Conservation (phyloP, 2,888 invertebrate species). For the Xestia rhomboidea region DNA sequence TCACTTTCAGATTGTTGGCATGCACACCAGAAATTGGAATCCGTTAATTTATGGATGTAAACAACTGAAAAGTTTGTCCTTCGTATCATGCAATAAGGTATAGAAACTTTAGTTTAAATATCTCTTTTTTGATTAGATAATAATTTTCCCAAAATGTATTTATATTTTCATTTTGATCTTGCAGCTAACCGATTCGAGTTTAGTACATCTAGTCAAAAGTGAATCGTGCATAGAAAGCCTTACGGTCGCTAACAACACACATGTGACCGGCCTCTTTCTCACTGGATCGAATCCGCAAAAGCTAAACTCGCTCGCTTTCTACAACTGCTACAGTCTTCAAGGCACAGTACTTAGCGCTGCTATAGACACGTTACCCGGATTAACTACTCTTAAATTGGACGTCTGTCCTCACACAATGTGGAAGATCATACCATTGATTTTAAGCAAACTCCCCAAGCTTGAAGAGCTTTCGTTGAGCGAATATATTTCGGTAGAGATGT, state of each 20-base stretch:
- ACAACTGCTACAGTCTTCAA: constrained; percentile 86
- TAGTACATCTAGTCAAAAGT: constrained; percentile 82
- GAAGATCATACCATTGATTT: constrained; percentile 83
- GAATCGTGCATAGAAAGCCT: constrained; percentile 82
- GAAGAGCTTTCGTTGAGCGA: constrained; percentile 84
- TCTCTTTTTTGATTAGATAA: not conserved
- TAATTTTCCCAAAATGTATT: not conserved
- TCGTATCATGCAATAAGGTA: constrained; percentile 88
- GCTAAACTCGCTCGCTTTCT: constrained; percentile 80
- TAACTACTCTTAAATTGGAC: constrained; percentile 82
- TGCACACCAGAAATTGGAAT: constrained; percentile 89
- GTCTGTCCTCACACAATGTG: constrained; percentile 82
- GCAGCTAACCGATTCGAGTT: constrained; percentile 85
- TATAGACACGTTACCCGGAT: constrained; percentile 76
- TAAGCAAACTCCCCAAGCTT: constrained; percentile 80
- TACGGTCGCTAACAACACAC: constrained; percentile 83
- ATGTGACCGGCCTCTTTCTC: constrained; percentile 85
- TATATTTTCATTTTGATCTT: constrained; percentile 54
- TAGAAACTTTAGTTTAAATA: constrained; percentile 22
- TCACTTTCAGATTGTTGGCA: constrained; percentile 82
- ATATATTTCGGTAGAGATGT: constrained; percentile 76
- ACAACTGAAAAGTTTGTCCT: constrained; percentile 84
- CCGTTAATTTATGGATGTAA: constrained; percentile 88
- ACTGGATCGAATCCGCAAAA: constrained; percentile 77
- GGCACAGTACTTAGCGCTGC: constrained; percentile 82